Evolutionary conservation across 2,113 vertebrate genomes (phyloP).

Genomic region (Pogona vitticeps): DNA sequence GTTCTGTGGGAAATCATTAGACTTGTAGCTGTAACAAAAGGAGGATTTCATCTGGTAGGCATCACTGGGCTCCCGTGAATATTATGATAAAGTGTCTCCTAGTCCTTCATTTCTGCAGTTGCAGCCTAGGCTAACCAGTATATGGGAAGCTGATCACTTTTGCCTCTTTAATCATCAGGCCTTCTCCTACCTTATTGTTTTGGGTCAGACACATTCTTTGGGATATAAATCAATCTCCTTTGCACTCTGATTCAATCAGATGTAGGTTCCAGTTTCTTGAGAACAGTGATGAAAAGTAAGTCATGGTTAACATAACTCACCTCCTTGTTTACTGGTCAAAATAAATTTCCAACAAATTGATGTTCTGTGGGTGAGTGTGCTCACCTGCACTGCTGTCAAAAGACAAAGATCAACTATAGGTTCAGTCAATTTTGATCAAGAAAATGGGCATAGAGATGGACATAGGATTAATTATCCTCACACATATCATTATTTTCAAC

Average conservation of each 20-base stretch:
- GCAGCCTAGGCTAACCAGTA: neutral
- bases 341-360: neutral
- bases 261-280: neutral
- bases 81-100: neutral
- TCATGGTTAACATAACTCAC: neutral
- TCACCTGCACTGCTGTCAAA: too few species aligned
- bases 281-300: neutral
- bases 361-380: too few species aligned
- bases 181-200: neutral
- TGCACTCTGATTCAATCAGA: neutral
- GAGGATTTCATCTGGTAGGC: neutral
- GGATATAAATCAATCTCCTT: neutral
- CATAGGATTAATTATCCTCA: neutral
- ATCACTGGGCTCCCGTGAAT: neutral
- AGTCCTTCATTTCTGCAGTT: too few species aligned
- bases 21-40: neutral
- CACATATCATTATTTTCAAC: neutral
- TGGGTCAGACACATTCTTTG: neutral
- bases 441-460: neutral
- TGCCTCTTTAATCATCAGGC: neutral
- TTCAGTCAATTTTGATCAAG: neutral
- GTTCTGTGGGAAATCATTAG: conserved; percentile 12
- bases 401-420: neutral
- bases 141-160: neutral
- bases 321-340: neutral